Conservation (phyloP, 2,797 vertebrate species). For the Enteromius radiatus region DNA sequence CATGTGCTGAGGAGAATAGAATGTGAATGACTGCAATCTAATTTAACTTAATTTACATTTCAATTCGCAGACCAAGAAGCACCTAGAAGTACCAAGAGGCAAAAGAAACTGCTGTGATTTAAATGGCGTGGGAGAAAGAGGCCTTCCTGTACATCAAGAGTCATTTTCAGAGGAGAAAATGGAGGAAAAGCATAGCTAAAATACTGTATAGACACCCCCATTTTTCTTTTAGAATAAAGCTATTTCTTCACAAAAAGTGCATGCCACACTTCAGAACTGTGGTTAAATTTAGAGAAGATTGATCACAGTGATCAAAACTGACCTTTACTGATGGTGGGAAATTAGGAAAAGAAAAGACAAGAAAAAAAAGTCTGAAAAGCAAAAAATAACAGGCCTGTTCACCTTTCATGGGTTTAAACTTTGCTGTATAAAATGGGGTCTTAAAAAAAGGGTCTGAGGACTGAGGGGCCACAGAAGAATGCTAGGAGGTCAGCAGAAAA, state of each 20-base stretch:
- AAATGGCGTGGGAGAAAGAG: constrained; percentile 63
- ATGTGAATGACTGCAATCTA: background rate
- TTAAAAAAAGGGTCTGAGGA: background rate
- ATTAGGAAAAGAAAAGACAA: constrained; percentile 18
- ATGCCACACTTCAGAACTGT: constrained; percentile 14
- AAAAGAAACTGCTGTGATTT: constrained; percentile 60
- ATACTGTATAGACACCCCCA: constrained; percentile 20
- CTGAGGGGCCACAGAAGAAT: background rate
- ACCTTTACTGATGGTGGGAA: constrained; percentile 65
- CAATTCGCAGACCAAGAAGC: background rate
- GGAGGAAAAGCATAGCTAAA: constrained; percentile 59
- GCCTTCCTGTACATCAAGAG: constrained; percentile 34
- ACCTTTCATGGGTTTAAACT: background rate
- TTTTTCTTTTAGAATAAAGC: constrained; percentile 16
- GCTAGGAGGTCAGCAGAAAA: background rate
- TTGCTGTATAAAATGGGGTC: background rate
- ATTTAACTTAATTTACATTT: too few relatives aligned
- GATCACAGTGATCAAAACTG: constrained; percentile 73
- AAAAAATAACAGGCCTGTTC: constrained; percentile 2
- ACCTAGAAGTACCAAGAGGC: constrained; percentile 49
- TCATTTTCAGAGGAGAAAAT: constrained; percentile 59
- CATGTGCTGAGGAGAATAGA: background rate
- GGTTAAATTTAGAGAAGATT: constrained; percentile 65
- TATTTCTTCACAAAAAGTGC: constrained; percentile 23
- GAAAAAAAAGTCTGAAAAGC: constrained; percentile 5